Base-by-base conservation (phyloP, 2,797 vertebrate species). In the Sardinella longiceps region DNA sequence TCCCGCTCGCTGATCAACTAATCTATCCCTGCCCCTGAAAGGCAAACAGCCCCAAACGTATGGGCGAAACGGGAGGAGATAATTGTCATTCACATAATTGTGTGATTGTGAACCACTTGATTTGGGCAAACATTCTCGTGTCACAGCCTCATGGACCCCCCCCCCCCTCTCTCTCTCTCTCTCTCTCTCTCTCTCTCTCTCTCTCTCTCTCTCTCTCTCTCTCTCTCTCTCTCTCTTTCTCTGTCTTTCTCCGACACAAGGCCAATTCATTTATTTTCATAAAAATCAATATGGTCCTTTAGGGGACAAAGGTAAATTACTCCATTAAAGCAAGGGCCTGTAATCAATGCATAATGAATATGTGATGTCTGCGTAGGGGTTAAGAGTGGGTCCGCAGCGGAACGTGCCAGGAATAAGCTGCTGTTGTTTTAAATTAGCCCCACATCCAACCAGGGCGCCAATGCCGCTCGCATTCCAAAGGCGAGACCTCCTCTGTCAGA, bases 231-330 rank as follows among this genome's bases (percentile, higher is more conserved):
- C n/a, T n/a, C n/a, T 95, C 91, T 53, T 3, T 60, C n/a, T 60
- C 56, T 20, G 0, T 53, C 50, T 60, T 60, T n/a, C 56, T 95
- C 91, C 92, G 93, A 92, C 89, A 88, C 86, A 80, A 77, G 86
- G 90, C 85, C 88, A 84, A 90, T 95, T 95, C 93, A 93, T 95
- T 95, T 84, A 90, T 94, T 95, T 96, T 94, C 88, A 92, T 91
- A 94, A 94, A 95, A 95, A 95, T 96, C 94, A 93, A 95, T 95
- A 92, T 10, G 80, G 86, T 94, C 91, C 91, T 94, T 92, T 92
- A 92, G 92, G 89, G 84, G 92, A 94, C 91, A 88, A 91, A 92
- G 89, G 90, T 93, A 92, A 94, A 95, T 94, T 86, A 92, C 91
- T 94, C 94, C 51, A 95, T 95, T 95, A 94, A 91, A 89, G 88